phyloP scores from a whole-genome alignment of 2,113 vertebrate genomes.

The Aptenodytes patagonicus region DNA sequence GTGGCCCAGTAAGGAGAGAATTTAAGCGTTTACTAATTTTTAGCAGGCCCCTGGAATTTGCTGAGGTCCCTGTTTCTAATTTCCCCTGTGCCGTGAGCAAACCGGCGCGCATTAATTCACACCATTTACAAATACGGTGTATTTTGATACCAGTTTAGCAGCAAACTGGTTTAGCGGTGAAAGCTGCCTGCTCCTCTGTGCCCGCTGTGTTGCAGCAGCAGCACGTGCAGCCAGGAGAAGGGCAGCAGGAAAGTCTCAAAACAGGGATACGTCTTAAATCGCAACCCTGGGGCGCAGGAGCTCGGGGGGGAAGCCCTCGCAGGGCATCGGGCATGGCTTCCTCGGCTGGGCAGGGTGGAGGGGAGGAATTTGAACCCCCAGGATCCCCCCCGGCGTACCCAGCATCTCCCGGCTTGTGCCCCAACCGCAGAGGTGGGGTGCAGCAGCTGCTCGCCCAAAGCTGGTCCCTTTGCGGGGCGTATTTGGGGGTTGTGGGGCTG shows the following conservation, averaged over 20 bases:
- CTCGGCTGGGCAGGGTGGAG: neutral
- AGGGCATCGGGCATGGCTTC: neutral
- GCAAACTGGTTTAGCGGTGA: neutral
- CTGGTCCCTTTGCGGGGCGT: no score
- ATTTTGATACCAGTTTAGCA: no score
- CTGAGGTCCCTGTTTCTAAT: neutral
- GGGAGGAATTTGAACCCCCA: neutral
- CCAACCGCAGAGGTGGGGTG: neutral
- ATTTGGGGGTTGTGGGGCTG: no score
- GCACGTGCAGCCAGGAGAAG: neutral
- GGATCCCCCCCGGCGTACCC: no score
- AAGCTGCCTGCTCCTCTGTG: neutral
- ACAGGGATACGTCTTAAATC: neutral
- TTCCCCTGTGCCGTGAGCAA: neutral
- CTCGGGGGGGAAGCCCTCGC: neutral
- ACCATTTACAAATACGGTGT: fast-evolving
- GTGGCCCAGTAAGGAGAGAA: neutral
- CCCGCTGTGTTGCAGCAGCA: neutral
- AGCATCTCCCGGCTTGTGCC: no score
- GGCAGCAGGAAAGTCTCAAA: neutral
- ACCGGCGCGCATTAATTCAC: fast-evolving
- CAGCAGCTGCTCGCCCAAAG: neutral
- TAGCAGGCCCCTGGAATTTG: neutral
- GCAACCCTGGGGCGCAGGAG: neutral
- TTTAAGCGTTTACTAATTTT: neutral